These are phyloP conservation scores for Psilopogon haemacephalus DNA, from an alignment of 2,113 vertebrate species.

Conservation along the genomic window DNA sequence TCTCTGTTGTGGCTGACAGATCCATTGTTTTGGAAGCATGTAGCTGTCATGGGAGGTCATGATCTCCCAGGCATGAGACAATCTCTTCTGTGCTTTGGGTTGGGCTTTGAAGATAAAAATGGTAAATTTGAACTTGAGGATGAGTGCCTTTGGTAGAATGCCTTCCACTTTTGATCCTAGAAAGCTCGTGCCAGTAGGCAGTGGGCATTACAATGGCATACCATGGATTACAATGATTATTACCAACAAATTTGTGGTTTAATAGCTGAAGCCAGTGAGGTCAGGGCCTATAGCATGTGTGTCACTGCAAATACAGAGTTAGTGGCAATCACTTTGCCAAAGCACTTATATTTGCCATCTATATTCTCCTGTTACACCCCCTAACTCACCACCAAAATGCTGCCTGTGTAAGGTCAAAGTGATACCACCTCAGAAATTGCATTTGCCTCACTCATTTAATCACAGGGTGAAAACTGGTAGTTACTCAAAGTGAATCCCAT, in stretches of 20 bases:
- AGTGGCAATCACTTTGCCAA: neutral
- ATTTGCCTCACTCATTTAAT: neutral
- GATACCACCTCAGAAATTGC: neutral
- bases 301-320: neutral
- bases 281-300: neutral
- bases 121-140: constrained; percentile 65
- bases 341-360: neutral
- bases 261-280: neutral
- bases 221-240: neutral
- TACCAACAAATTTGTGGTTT: neutral
- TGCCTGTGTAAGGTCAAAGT: neutral
- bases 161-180: neutral
- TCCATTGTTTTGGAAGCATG: constrained; percentile 69
- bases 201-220: neutral
- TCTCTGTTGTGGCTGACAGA: constrained; percentile 66
- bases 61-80: constrained; percentile 65
- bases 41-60: constrained; percentile 71
- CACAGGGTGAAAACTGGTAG: neutral
- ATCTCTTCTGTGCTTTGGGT: constrained; percentile 51
- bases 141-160: neutral
- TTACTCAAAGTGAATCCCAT: neutral
- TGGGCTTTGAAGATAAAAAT: constrained; percentile 70
- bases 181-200: neutral
- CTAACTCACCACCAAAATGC: neutral
- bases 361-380: neutral